Conservation (phyloP, 1,140 invertebrate species). For the Leptinotarsa lineolata region DNA sequence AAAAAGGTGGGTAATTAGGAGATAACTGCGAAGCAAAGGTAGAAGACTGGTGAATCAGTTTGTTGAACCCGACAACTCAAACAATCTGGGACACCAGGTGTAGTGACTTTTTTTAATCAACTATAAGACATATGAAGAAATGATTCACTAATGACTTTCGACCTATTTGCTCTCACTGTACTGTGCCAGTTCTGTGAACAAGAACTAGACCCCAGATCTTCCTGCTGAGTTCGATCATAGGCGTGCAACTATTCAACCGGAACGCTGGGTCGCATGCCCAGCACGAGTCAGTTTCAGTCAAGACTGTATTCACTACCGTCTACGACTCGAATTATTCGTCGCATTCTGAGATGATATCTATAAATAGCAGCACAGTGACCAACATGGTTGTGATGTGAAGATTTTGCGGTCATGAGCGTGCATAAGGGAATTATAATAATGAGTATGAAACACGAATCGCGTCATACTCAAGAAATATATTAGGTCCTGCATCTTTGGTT, state of each 20-base stretch:
- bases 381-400: conserved; percentile 1
- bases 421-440: background rate
- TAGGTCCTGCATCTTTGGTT: background rate
- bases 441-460: background rate
- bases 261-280: conserved; percentile 4
- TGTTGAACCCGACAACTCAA: no score
- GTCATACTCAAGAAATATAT: background rate
- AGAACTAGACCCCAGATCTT: background rate
- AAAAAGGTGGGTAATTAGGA: no score
- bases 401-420: conserved; percentile 13
- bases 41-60: no score
- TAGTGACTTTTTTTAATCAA: no score
- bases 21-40: no score
- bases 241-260: background rate
- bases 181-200: no score
- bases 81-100: no score
- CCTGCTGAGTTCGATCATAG: conserved; percentile 4
- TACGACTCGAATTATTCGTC: conserved; percentile 7
- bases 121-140: no score
- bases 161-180: no score
- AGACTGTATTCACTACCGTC: background rate
- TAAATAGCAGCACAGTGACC: conserved; percentile 20
- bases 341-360: conserved; percentile 20
- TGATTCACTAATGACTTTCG: no score
- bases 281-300: conserved; percentile 13